Conservation (phyloP, 37 sponge, comb jelly and placozoan genomes). For the Oopsacas minuta region DNA sequence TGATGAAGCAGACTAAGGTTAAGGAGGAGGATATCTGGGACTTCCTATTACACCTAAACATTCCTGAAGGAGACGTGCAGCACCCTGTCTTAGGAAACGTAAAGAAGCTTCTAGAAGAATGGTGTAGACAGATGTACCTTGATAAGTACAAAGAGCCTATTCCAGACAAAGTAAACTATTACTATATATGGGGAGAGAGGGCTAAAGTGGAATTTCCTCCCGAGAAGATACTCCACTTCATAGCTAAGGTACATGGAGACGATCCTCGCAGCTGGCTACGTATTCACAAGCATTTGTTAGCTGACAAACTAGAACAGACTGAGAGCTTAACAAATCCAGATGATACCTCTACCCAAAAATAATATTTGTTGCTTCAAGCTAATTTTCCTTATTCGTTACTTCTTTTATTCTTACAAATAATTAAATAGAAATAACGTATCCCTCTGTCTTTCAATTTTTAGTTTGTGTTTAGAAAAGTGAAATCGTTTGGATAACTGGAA, state of each 20-base stretch:
- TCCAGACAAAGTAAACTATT: neutral
- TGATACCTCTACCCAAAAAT: neutral
- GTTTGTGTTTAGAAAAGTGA: no score
- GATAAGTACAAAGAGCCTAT: neutral
- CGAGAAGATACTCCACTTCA: neutral
- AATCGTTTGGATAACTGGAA: no score
- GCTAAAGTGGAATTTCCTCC: neutral
- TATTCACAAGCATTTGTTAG: neutral
- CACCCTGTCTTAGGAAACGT: neutral
- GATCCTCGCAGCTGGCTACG: neutral
- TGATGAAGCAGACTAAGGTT: neutral
- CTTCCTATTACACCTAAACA: neutral
- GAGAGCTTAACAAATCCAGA: neutral
- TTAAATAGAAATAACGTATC: no score
- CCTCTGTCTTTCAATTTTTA: no score
- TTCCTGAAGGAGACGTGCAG: neutral
- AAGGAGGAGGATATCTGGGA: neutral
- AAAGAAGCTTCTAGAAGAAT: neutral
- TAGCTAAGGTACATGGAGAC: neutral
- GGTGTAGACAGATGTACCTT: neutral
- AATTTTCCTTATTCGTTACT: no score
- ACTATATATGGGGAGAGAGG: constrained; percentile 4
- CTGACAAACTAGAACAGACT: neutral
- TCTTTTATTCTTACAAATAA: no score
- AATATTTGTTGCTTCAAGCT: no score